Conservation (phyloP, 2,113 vertebrate species). For the Natator depressus region DNA sequence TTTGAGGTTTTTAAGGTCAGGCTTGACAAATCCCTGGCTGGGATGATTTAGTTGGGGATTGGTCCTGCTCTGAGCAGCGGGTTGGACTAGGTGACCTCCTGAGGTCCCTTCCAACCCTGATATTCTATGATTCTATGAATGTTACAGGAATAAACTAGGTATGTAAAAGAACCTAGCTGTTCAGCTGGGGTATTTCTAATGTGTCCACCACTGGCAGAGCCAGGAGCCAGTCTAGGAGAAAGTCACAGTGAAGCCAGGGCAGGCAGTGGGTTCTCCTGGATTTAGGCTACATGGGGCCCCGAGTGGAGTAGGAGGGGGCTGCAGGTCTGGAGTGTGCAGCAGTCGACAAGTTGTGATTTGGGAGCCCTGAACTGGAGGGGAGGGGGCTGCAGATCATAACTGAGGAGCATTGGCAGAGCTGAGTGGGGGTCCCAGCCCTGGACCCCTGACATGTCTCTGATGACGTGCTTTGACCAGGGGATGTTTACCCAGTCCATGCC, state of each 20-base stretch:
- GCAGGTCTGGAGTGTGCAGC: background rate
- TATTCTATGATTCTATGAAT: too few relatives aligned
- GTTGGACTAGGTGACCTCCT: too few relatives aligned
- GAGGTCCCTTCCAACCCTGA: too few relatives aligned
- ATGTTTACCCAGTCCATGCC: background rate
- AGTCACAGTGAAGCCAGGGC: too few relatives aligned
- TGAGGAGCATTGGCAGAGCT: background rate
- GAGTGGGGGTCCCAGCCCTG: background rate
- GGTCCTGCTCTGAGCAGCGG: too few relatives aligned
- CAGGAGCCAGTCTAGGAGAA: too few relatives aligned
- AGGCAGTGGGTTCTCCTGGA: background rate
- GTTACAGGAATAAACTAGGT: background rate
- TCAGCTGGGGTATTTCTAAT: background rate
- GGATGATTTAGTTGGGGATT: too few relatives aligned
- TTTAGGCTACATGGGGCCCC: background rate
- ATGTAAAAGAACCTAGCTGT: background rate
- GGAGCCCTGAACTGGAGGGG: background rate
- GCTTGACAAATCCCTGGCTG: too few relatives aligned
- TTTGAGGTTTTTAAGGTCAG: too few relatives aligned
- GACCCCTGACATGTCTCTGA: background rate
- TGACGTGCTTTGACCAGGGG: background rate
- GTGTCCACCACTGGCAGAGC: too few relatives aligned
- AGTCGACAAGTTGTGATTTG: background rate
- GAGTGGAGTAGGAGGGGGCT: too few relatives aligned
- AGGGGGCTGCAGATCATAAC: background rate